phyloP scores from a whole-genome alignment of 2,113 vertebrate genomes.

The Centrocercus urophasianus region DNA sequence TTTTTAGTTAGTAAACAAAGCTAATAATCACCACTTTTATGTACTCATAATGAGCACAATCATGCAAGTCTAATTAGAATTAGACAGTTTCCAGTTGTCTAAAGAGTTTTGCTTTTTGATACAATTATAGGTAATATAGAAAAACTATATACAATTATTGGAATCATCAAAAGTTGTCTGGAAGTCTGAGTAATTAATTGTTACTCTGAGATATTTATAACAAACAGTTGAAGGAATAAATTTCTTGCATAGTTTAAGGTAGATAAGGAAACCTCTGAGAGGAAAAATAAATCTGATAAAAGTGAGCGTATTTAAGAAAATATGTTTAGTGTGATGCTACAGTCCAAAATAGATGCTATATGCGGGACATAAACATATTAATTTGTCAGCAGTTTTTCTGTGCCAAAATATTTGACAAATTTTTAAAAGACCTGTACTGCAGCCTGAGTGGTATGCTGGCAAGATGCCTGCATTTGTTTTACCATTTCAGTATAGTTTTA shows the following conservation, averaged over 20 bases:
- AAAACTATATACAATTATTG: background rate
- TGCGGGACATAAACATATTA: conserved; percentile 61
- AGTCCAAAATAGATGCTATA: conserved; percentile 27
- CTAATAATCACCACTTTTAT: background rate
- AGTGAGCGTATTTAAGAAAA: conserved; percentile 32
- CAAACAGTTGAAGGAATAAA: conserved; percentile 3
- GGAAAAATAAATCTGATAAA: conserved; percentile 40
- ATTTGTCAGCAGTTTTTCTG: conserved; percentile 68
- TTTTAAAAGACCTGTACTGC: conserved; percentile 35
- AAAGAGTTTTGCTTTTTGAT: background rate
- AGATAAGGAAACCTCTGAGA: conserved; percentile 28
- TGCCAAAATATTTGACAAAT: conserved; percentile 49
- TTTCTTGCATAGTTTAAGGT: background rate
- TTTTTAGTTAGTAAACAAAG: conserved; percentile 1
- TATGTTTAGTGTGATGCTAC: conserved; percentile 20
- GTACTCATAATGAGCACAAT: background rate
- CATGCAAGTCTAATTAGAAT: background rate
- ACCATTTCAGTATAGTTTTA: conserved; percentile 40
- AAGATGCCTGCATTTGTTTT: conserved; percentile 42
- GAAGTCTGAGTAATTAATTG: background rate
- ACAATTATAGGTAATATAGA: background rate
- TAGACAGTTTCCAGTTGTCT: background rate
- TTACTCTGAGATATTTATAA: conserved; percentile 32
- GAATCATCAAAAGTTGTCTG: background rate
- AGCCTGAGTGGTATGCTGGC: conserved; percentile 59